Evolutionary conservation across 1,140 invertebrate genomes (phyloP), one percentile per base, ranked within the genome.

Genomic region (Ceratina japonica): DNA sequence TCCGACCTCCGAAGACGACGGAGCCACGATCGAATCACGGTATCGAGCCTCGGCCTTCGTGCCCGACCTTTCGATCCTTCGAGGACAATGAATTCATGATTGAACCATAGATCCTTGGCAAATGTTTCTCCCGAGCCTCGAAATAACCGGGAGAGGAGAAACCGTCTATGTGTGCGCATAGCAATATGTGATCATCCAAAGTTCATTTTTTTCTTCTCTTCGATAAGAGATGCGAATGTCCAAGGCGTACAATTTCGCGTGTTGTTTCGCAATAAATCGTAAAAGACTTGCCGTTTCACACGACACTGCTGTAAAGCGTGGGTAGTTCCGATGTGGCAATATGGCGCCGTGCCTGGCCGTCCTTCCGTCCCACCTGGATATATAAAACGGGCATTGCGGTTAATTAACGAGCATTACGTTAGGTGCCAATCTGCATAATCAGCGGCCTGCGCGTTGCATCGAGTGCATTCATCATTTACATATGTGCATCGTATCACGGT

Each of bases 341-440:
- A 82, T 86, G 86, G 85, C 82, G 81, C 77, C 81, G 81, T 80
- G 82, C 74, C 86, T 70, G 79, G 72, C 76, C 80, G 87, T 86
- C 88, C 83, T 88, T 88, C 72, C 87, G 79, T 79, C 85, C 80
- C 75, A 82, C 81, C 65, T 84, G 81, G 75, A 87, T 85, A 83
- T 83, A 86, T 82, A 73, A 80, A 85, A 82, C 84, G 81, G 84
- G 86, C 87, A 85, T 86, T 86, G 84, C 85, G 88, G 87, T 88
- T 88, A 88, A 89, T 89, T 90, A 90, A 88, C 87, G 85, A 81
- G 82, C 82, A 85, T 88, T 88, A 88, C 85, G 87, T 89, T 88
- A 88, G 87, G 84, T 82, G 83, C 75, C 85, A 88, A 88, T 90
- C 85, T 90, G 87, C 89, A 90, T 89, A 89, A 89, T 89, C 87